These are phyloP conservation scores for Drosophila trapezifrons DNA, from an alignment of 1,140 invertebrate genomes.

Conservation along the genomic window DNA sequence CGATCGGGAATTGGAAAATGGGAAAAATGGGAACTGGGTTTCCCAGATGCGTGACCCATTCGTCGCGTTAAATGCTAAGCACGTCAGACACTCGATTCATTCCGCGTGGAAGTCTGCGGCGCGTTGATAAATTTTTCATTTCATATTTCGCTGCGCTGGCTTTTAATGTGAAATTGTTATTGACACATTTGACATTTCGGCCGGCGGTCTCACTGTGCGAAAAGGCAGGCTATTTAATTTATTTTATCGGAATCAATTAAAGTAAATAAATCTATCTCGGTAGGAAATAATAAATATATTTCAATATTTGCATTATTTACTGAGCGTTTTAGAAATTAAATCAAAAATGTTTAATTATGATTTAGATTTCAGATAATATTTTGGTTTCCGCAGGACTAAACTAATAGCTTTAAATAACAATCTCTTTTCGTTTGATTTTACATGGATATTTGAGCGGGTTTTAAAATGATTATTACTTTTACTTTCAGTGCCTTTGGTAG, in stretches of 20 bases:
- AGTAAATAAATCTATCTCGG: too few relatives aligned
- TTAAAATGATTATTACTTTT: constrained; percentile 6
- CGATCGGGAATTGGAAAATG: not conserved
- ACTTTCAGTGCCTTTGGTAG: constrained; percentile 4
- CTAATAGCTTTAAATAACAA: too few relatives aligned
- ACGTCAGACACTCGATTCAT: constrained; percentile 22
- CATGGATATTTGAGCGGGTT: not conserved
- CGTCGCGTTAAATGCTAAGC: constrained; percentile 48
- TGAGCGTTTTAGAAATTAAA: too few relatives aligned
- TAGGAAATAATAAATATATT: too few relatives aligned
- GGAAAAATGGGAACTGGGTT: not conserved
- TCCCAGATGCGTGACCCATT: constrained; percentile 24
- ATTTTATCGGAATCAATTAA: not conserved
- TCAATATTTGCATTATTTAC: too few relatives aligned
- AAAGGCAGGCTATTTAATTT: not conserved
- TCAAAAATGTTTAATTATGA: too few relatives aligned
- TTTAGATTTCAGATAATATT: too few relatives aligned
- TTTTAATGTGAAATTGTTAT: constrained; percentile 70
- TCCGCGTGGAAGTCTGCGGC: constrained; percentile 32
- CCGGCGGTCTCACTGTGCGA: constrained; percentile 9
- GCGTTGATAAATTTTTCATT: constrained; percentile 62
- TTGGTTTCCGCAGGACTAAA: not conserved
- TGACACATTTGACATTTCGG: constrained; percentile 77
- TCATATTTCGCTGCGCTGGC: constrained; percentile 40
- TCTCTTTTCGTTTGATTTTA: too few relatives aligned